Evolutionary conservation across 2,113 vertebrate genomes (phyloP), one percentile per base, ranked within the genome.

Genomic region (Nerophis lumbriciformis): DNA sequence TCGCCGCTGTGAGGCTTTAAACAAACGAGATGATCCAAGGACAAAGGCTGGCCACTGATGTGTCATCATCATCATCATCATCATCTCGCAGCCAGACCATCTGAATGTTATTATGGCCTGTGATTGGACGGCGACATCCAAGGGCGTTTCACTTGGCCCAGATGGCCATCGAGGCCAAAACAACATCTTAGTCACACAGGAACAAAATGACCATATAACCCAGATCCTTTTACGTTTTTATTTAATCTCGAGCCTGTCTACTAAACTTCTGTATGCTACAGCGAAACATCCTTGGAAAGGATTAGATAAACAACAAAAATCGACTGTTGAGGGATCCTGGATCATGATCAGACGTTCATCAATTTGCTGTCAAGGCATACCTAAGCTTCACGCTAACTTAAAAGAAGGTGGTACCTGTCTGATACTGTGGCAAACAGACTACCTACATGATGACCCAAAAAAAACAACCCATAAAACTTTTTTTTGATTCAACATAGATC

Each of bases 1-100:
- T 28, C 4, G 28, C 28, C 28, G 28, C 8, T 39, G 14, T 38
- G 6, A 8, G 35, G 15, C 7, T 55, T 77, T 55, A 84, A 85
- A 78, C 72, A 66, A 61, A 74, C 54, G 6, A 36, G 37, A 9
- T 9, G 61, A 63, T 67, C 59, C 64, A 49, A 77, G 75, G 68
- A 45, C 35, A 56, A 16, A 48, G 45, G 64, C 71, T 57, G 71
- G 77, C 75, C 70, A 75, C 28, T 66, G 76, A 77, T 76, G 69
- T 70, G 67, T 81, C 79, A 79, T 6, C 38, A 44, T 42, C 19
- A 44, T 42, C 19, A 19, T 19, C 19, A 35, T 53, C 52, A 53
- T 80, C 73, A 71, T 82, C 83, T 76, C 68, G 78, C 69, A 74
- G 83, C 66, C 77, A 82, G 81, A 67, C 80, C 78, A 77, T 85